phyloP scores from a whole-genome alignment of 1,140 invertebrate genomes.

The Asobara japonica region DNA sequence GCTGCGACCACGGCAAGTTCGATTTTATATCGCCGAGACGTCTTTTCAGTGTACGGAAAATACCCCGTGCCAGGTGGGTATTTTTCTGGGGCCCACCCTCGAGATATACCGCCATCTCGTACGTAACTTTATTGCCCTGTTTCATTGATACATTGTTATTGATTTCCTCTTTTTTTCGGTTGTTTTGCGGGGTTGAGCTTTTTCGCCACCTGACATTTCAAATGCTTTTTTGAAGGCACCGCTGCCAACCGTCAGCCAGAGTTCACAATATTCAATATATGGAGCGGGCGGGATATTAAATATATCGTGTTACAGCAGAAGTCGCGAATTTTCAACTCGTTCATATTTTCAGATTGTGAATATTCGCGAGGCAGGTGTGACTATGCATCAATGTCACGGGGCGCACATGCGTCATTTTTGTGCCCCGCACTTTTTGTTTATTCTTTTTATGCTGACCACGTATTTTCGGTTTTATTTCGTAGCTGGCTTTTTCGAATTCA shows the following conservation, averaged over 20 bases:
- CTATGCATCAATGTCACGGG: constrained; percentile 21
- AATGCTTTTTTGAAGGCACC: not conserved
- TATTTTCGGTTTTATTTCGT: constrained; percentile 11
- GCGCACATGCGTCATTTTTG: constrained; percentile 7
- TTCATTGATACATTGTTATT: constrained; percentile 24
- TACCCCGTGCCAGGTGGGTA: constrained; percentile 13
- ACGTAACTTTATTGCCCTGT: constrained; percentile 17
- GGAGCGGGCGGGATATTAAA: not conserved
- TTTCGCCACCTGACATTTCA: not conserved
- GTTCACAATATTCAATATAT: too few relatives aligned
- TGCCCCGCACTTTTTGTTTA: not conserved
- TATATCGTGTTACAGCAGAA: not conserved
- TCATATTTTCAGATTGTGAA: constrained; percentile 11
- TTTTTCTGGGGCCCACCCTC: not conserved
- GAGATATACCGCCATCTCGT: constrained; percentile 3
- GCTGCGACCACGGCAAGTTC: constrained; percentile 5
- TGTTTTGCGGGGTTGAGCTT: not conserved
- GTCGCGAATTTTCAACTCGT: not conserved
- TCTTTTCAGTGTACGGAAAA: constrained; percentile 22
- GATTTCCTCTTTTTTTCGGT: not conserved
- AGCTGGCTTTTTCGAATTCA: too few relatives aligned
- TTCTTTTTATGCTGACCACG: constrained; percentile 13
- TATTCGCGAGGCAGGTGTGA: constrained; percentile 4
- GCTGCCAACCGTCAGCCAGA: not conserved
- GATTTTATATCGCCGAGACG: constrained; percentile 19